Evolutionary conservation across 2,113 vertebrate genomes (phyloP), one percentile per base, ranked within the genome.

Genomic region (Odontophorus gujanensis): DNA sequence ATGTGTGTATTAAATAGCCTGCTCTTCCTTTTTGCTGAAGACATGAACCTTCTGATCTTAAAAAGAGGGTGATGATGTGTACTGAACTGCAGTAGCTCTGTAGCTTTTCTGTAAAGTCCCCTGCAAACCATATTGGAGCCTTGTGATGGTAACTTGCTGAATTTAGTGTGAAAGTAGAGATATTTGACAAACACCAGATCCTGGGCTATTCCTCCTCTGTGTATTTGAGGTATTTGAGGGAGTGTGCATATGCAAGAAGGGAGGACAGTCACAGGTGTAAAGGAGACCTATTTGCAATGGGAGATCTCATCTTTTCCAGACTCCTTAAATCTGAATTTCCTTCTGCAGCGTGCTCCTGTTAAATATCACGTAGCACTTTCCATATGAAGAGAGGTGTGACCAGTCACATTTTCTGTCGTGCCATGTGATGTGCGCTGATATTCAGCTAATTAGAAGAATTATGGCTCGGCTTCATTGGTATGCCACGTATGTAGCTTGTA

Each of bases 401-500:
- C 76, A 5, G 61, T 77, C 91, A 45, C 22, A 3, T 84, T 42
- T 90, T 77, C 73, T 78, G 24, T 90, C 72, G 30, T 75, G 59
- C 65, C 57, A 58, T 36, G 81, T 76, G 73, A 65, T 53, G 30
- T 30, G 73, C 79, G 85, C 89, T 93, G 81, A 65, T 92, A 55
- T 81, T 96, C 73, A 48, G 40, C 81, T 96, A 95, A 96, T 96
- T 92, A 93, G 80, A 89, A 95, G 95, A 96, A 79, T 95, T 92
- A 94, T 78, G 80, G 61, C 79, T 91, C 5, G 13, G 61, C 77
- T 81, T 95, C 85, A 86, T 93, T 91, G 79, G 65, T 90, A 95
- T 92, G 87, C 90, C 79, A 68, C 36, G 68, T 63, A 65, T 91
- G 91, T 81, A 91, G 89, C 81, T 93, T 87, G 85, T 75, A 88